phyloP scores from a whole-genome alignment of 2,113 vertebrate species.

The Sinocyclocheilus rhinocerous region DNA sequence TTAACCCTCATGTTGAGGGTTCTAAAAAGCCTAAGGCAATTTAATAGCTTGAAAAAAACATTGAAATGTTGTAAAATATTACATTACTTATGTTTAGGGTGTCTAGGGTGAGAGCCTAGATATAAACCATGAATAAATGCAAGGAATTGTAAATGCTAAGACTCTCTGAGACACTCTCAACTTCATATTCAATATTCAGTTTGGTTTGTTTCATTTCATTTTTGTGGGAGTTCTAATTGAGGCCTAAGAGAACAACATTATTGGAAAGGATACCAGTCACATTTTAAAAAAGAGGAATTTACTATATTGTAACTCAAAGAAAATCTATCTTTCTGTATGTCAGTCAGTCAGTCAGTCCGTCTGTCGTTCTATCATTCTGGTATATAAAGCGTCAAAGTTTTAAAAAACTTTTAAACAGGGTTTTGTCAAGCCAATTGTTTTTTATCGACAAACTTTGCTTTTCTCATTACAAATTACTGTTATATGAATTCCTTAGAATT shows the following conservation, averaged over 20 bases:
- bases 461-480: neutral
- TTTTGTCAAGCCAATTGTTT: neutral
- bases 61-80: neutral
- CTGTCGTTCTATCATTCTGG: too few species aligned
- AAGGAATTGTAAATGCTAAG: neutral
- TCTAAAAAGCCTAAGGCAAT: slow-evolving; percentile 1
- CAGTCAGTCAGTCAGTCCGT: neutral
- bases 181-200: neutral
- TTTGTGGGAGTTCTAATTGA: neutral
- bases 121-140: neutral
- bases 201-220: too few species aligned
- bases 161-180: neutral
- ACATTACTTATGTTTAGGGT: neutral
- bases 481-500: neutral
- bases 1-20: neutral
- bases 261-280: too few species aligned
- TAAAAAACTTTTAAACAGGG: neutral
- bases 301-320: too few species aligned
- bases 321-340: neutral
- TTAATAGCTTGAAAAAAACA: neutral
- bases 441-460: neutral
- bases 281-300: too few species aligned
- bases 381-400: neutral
- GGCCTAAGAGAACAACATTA: too few species aligned
- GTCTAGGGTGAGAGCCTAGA: neutral